Base-by-base conservation (phyloP, 1,140 invertebrate species). In the Neodiprion pinetum region DNA sequence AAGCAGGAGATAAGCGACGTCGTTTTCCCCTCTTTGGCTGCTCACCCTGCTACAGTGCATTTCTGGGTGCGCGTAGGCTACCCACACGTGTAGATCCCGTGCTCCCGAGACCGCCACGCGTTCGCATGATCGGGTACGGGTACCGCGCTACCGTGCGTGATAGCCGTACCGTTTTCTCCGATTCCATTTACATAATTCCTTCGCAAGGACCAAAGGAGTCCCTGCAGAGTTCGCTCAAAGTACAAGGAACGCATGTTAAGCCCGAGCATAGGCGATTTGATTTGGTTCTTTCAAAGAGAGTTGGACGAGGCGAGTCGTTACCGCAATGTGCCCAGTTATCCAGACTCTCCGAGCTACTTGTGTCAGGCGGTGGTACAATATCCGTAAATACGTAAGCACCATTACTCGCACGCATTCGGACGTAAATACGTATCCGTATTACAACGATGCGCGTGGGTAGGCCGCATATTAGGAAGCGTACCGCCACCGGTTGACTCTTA, bases 171-270 rank as follows among this genome's bases (percentile, higher is more conserved):
- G 78, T 79, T 81, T 79, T 80, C 70, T 79, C 75, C n/a, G 78
- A 75, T 80, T 80, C 78, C 72, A 85, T 85, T 84, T 82, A 79
- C 83, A 83, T 83, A 85, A 85, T 83, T 84, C 78, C 75, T 76
- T 78, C 69, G 70, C 72, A 75, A 48, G 65, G 68, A 75, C 74
- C 71, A 48, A 71, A 49, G 48, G 40, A 71, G 70, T 14, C 67
- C 12, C 67, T 23, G 10, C 21, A 67, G 11, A 14, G 53, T 9
- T 17, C 53, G 53, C 53, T 17, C 14, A 65, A 66, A 21, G 48
- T 23, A 40, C 47, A 69, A 11, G 67, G 11, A 14, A 11, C 28
- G 48, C 50, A 53, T 71, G 48, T 40, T 71, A 48, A 71, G 47
- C 40, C 75, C 74, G 67, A 40, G 74, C 74, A 67, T 76, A 76